Base-by-base conservation (phyloP, 1,140 invertebrate genomes). In the Brachionus asplanchnoidis region DNA sequence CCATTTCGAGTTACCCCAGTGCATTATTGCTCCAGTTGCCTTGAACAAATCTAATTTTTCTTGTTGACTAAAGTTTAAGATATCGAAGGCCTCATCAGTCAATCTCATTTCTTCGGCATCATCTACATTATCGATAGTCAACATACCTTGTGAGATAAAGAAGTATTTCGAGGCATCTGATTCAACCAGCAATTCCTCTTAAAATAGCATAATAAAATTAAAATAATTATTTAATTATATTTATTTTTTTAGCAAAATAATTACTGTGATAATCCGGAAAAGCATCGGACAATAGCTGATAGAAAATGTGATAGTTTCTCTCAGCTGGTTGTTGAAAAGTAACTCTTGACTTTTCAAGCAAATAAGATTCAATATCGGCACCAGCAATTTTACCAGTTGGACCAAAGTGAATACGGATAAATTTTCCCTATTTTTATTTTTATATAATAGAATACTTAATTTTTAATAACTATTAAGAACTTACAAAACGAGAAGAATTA, bases 281-380 rank as follows among this genome's bases (percentile, higher is more conserved):
- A 86, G 94, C 92, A 85, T 95, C 95, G 87, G 97, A 98, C 95
- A 98, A 97, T 89, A 99, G 94, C 91, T 99, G 98, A 93, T 99
- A 99, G 95, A 99, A 99, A 91, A 99, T 99, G 91, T 99, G 98
- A 93, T 99, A 99, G 87, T 97, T 99, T 91, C 98, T 94, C 92
- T 99, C 98, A 97, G 92, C 86, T 70, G 85, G 89, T 89, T 98
- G 96, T 92, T 99, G 97, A 88, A 97, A 99, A 91, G 99, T 99
- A 91, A 99, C 97, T 95, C 98, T 96, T 91, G 98, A 98, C 92
- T 99, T 99, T 92, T 99, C 98, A 89, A 99, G 93, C 92, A 99
- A 93, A 93, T 99, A 97, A 98, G 96, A 97, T 92, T 99, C 97
- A 92, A 99, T 99, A 92, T 99, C 97, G 92, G 97, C 97, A 93